These are phyloP conservation scores for Marisa cornuarietis DNA, from an alignment of 1,140 invertebrate species.

Conservation along the genomic window DNA sequence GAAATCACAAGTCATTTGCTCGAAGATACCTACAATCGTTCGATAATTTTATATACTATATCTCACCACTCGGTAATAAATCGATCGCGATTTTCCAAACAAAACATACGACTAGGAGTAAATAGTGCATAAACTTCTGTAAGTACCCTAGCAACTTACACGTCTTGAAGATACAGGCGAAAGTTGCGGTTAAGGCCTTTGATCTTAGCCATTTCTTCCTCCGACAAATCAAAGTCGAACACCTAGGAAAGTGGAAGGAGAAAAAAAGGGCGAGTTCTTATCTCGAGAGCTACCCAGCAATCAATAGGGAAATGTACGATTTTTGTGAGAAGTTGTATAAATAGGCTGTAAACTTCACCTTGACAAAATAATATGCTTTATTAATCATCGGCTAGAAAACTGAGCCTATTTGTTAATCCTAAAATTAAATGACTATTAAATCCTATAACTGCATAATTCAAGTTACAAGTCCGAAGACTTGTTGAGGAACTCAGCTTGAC, in stretches of 20 bases:
- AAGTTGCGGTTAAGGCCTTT: conserved; percentile 34
- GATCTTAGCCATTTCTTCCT: conserved; percentile 43
- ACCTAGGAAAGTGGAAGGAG: conserved; percentile 28
- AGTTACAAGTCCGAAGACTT: background rate
- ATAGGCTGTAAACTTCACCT: no score
- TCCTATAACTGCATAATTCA: no score
- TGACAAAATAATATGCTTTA: no score
- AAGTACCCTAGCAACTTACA: conserved; percentile 29
- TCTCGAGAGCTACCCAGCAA: no score
- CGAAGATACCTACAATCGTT: background rate
- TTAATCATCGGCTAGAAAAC: no score
- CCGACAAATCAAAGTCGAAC: conserved; percentile 56
- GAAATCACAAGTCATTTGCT: no score
- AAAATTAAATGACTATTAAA: no score
- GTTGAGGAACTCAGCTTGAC: background rate
- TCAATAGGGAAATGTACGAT: no score
- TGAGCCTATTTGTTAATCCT: no score
- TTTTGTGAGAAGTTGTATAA: no score
- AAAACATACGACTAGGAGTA: background rate
- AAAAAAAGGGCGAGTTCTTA: no score
- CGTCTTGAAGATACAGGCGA: conserved; percentile 26
- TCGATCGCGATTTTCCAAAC: background rate
- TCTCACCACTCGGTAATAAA: background rate
- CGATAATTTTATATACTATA: background rate
- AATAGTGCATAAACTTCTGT: conserved; percentile 12